phyloP scores from a whole-genome alignment of 2,113 vertebrate genomes.

The Progne subis region DNA sequence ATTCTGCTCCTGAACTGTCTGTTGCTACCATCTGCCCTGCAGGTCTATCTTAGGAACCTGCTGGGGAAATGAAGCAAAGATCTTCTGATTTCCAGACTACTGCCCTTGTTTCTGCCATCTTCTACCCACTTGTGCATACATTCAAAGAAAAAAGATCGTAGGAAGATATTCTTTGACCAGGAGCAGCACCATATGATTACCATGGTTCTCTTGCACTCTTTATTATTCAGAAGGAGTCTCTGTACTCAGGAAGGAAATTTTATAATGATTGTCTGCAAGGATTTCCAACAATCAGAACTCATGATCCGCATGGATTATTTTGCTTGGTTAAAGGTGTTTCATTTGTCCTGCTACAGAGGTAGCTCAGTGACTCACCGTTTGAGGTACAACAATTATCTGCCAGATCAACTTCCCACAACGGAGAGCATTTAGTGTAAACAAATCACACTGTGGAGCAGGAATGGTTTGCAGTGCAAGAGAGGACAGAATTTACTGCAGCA shows the following conservation, averaged over 20 bases:
- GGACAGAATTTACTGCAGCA: neutral
- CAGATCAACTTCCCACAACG: neutral
- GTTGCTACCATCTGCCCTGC: neutral
- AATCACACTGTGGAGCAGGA: neutral
- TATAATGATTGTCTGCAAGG: neutral
- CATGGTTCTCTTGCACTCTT: neutral
- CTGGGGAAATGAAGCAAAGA: neutral
- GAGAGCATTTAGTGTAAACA: slow-evolving; percentile 6
- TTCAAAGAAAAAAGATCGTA: neutral
- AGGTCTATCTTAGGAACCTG: neutral
- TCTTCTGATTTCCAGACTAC: neutral
- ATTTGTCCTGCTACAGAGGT: slow-evolving; percentile 16
- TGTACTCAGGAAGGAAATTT: neutral
- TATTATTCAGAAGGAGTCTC: neutral
- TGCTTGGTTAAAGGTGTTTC: neutral
- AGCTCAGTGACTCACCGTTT: slow-evolving; percentile 18
- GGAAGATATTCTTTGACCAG: neutral
- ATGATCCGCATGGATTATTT: neutral
- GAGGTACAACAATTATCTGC: slow-evolving; percentile 14
- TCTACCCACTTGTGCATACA: neutral
- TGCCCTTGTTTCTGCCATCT: neutral
- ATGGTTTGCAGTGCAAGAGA: neutral
- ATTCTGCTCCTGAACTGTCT: neutral
- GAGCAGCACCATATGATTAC: neutral
- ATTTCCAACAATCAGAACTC: neutral